Evolutionary conservation across 2,888 invertebrate species (phyloP).

Genomic region (Dynastes hyllus): DNA sequence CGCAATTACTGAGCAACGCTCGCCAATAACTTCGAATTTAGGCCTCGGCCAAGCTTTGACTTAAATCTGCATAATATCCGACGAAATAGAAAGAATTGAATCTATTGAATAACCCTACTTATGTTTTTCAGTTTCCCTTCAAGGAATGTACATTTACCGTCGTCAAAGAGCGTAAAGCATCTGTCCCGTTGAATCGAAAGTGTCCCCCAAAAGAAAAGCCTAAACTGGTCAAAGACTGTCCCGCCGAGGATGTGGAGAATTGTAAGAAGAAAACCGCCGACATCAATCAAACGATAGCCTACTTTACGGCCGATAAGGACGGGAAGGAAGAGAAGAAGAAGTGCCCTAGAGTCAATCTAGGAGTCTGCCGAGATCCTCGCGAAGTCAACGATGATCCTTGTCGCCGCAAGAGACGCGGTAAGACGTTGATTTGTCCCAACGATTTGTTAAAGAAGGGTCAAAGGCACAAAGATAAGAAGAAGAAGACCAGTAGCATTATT

Average conservation of each 20-base stretch:
- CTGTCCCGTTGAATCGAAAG: slow-evolving; percentile 2
- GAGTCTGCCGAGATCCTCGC: slow-evolving; percentile 46
- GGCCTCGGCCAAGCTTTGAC: too few species aligned
- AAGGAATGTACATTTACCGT: slow-evolving; percentile 41
- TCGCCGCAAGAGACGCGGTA: slow-evolving; percentile 65
- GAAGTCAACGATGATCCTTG: slow-evolving; percentile 54
- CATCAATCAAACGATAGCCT: background rate
- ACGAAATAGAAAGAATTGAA: too few species aligned
- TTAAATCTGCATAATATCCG: background rate
- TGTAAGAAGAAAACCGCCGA: background rate
- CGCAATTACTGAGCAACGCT: too few species aligned
- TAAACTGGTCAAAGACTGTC: slow-evolving; percentile 52
- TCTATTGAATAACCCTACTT: background rate
- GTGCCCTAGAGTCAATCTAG: slow-evolving; percentile 53
- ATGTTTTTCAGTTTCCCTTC: slow-evolving; percentile 44
- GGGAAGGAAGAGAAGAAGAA: slow-evolving; percentile 47
- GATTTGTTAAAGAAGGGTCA: slow-evolving; percentile 64
- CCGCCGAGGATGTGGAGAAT: slow-evolving; percentile 23
- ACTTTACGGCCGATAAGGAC: slow-evolving; percentile 17
- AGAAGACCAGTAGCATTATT: slow-evolving; percentile 4
- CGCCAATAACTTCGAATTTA: too few species aligned
- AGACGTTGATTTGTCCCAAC: slow-evolving; percentile 66
- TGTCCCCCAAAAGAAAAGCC: slow-evolving; percentile 51
- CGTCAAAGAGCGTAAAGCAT: slow-evolving; percentile 27
- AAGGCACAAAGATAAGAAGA: slow-evolving; percentile 52